Conservation (phyloP, 1,140 invertebrate genomes). For the Zaprionus vittiger region DNA sequence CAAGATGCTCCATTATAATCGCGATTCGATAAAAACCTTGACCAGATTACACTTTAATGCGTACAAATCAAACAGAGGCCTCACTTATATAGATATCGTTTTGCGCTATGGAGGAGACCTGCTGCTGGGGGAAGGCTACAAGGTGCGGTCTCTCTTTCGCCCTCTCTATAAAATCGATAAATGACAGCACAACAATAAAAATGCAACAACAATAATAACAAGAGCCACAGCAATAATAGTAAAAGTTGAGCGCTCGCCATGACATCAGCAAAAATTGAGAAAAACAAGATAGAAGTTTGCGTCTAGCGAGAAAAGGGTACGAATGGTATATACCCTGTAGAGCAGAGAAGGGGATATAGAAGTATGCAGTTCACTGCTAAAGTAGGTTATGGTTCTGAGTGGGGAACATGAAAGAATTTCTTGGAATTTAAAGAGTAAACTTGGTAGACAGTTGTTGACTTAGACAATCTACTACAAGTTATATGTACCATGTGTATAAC, state of each 20-base stretch:
- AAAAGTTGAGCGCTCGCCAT: conserved; percentile 66
- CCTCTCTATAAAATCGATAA: conserved; percentile 73
- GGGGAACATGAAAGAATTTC: no score
- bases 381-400: no score
- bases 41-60: conserved; percentile 76
- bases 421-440: no score
- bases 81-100: conserved; percentile 55
- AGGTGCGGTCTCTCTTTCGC: conserved; percentile 35
- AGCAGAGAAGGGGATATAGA: background rate
- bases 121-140: background rate
- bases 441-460: no score
- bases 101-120: conserved; percentile 34
- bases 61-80: conserved; percentile 75
- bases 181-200: conserved; percentile 78
- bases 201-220: conserved; percentile 41
- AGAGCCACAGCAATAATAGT: conserved; percentile 64
- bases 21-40: conserved; percentile 62
- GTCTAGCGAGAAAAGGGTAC: background rate
- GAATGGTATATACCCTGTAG: conserved; percentile 34
- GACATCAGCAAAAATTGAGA: conserved; percentile 70
- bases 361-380: no score
- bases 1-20: conserved; percentile 37
- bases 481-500: no score
- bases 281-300: conserved; percentile 7
- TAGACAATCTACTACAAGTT: no score